These are phyloP conservation scores for Coptodon bakossiorum DNA, from an alignment of 2,113 vertebrate genomes.

Conservation along the genomic window DNA sequence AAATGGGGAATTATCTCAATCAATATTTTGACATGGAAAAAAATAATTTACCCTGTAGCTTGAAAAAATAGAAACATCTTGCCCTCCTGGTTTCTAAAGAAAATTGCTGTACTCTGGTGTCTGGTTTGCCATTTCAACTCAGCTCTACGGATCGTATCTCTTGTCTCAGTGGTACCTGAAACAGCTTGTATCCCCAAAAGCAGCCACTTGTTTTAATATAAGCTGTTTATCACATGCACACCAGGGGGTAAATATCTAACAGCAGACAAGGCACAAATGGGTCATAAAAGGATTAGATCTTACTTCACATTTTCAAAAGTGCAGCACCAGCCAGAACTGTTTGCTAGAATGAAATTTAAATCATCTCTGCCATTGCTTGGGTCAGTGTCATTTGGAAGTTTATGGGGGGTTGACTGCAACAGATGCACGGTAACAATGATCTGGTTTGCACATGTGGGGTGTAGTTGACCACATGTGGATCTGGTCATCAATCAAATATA, in stretches of 20 bases:
- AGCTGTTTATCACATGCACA: neutral
- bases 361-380: neutral
- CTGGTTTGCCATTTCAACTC: neutral
- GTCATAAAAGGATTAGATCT: neutral
- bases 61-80: neutral
- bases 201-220: neutral
- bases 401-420: neutral
- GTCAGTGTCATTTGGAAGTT: neutral
- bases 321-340: neutral
- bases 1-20: neutral
- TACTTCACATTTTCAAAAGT: neutral
- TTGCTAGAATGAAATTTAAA: neutral
- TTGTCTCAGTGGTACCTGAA: neutral
- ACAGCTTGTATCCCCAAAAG: neutral
- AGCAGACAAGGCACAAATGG: neutral
- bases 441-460: neutral
- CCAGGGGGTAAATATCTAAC: neutral
- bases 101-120: neutral
- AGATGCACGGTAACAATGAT: constrained; percentile 43
- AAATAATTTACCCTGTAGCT: no score
- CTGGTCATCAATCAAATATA: constrained; percentile 11
- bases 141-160: neutral
- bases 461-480: constrained; percentile 8
- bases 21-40: neutral
- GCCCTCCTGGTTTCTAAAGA: no score